phyloP scores from a whole-genome alignment of 2,113 vertebrate species.

The Rhinoptilus africanus region DNA sequence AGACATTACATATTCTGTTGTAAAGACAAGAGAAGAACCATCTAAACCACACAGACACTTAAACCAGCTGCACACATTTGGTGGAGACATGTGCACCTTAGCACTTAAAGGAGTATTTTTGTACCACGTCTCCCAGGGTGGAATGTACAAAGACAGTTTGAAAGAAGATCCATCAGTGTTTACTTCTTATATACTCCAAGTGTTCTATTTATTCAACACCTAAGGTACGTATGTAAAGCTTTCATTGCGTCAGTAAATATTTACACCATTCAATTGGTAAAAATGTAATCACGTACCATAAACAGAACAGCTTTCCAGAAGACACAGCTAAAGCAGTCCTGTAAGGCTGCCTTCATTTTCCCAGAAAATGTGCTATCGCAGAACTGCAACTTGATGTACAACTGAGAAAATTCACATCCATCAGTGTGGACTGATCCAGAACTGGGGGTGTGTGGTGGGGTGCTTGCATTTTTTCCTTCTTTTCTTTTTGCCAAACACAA shows the following conservation, averaged over 20 bases:
- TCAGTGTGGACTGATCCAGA: not conserved
- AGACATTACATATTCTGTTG: not conserved
- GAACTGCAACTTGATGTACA: not conserved
- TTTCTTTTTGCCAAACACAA: not conserved
- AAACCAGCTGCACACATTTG: not conserved
- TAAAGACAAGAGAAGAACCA: not conserved
- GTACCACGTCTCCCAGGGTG: not conserved
- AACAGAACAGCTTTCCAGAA: not conserved
- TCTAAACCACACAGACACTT: not conserved
- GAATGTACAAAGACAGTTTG: not conserved
- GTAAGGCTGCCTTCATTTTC: not conserved
- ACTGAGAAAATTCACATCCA: not conserved
- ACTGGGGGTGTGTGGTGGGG: fast-evolving
- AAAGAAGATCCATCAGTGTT: not conserved
- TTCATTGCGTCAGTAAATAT: conserved; percentile 20
- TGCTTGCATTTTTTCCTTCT: not conserved
- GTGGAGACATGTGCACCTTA: not conserved
- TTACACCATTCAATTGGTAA: conserved; percentile 23
- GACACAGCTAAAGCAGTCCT: not conserved
- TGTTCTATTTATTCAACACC: not conserved
- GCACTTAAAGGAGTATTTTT: not conserved
- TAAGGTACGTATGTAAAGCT: not conserved
- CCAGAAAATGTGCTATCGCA: not conserved
- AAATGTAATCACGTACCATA: not conserved
- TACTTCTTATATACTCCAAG: not conserved